These are phyloP conservation scores for Callorhinus ursinus DNA, from an alignment of 2,113 vertebrate genomes.

Conservation along the genomic window DNA sequence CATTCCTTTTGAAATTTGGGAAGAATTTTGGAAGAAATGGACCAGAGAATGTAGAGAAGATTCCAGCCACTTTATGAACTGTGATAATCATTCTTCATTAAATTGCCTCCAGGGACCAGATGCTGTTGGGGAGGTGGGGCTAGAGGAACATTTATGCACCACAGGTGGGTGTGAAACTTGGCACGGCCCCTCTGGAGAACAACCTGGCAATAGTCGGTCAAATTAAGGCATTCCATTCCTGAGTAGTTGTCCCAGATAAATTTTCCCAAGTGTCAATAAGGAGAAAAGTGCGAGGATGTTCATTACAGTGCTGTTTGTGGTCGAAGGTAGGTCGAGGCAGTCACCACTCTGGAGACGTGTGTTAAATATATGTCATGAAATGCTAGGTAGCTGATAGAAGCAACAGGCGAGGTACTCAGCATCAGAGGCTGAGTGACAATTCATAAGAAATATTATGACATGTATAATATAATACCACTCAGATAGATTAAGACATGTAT, in stretches of 20 bases:
- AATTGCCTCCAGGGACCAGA: not conserved
- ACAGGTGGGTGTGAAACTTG: not conserved
- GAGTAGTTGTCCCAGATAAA: not conserved
- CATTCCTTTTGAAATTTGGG: constrained; percentile 23
- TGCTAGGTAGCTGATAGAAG: not conserved
- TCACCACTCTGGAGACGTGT: too few species aligned
- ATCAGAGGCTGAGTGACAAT: not conserved
- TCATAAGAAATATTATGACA: not conserved
- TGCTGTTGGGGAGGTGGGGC: not conserved
- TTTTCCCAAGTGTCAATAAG: not conserved
- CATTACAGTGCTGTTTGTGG: not conserved
- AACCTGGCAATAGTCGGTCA: not conserved
- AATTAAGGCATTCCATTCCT: not conserved
- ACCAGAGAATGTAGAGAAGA: not conserved
- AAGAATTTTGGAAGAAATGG: not conserved
- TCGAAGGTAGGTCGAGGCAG: not conserved
- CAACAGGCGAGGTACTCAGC: not conserved
- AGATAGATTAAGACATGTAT: not conserved
- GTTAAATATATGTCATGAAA: not conserved
- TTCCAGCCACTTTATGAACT: not conserved
- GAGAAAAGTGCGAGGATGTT: not conserved
- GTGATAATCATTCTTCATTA: not conserved
- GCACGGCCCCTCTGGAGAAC: not conserved
- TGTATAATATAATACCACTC: not conserved
- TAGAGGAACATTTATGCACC: not conserved